Evolutionary conservation across 2,797 vertebrate species (phyloP).

Genomic region (Falco concolor): DNA sequence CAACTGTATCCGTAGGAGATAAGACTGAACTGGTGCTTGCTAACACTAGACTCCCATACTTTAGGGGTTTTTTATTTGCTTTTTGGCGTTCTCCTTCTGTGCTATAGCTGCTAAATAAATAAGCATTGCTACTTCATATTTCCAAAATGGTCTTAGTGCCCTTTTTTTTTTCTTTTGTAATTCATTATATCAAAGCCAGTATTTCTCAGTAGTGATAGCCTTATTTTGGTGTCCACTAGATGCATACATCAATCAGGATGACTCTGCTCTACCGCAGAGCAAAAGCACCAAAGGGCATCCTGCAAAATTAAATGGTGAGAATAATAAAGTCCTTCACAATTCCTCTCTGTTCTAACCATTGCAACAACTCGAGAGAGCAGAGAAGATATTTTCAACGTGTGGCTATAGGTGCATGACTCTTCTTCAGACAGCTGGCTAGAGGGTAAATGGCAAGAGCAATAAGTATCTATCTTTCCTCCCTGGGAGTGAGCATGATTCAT

Average conservation of each 20-base stretch:
- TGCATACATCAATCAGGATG: slow-evolving; percentile 1
- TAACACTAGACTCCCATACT: slow-evolving; percentile 24
- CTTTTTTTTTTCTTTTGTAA: neutral
- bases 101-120: slow-evolving; percentile 26
- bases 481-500: neutral
- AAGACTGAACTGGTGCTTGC: slow-evolving; percentile 27
- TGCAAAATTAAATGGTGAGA: slow-evolving; percentile 53
- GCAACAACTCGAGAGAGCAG: neutral
- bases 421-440: slow-evolving; percentile 35
- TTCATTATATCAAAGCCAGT: neutral
- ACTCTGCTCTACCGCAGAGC: neutral
- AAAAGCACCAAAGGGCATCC: slow-evolving; percentile 24
- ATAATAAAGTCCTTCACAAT: slow-evolving; percentile 25
- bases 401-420: slow-evolving; percentile 34
- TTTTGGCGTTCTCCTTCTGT: slow-evolving; percentile 5
- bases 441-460: slow-evolving; percentile 36
- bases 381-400: slow-evolving; percentile 19
- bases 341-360: slow-evolving; percentile 22
- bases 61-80: neutral
- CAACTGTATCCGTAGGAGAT: slow-evolving; percentile 37
- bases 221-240: neutral
- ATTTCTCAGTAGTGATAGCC: neutral
- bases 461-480: slow-evolving; percentile 1
- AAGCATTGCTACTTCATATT: neutral
- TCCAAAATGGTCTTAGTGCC: neutral